phyloP scores from a whole-genome alignment of 2,113 vertebrate genomes.

The Lampris incognitus region DNA sequence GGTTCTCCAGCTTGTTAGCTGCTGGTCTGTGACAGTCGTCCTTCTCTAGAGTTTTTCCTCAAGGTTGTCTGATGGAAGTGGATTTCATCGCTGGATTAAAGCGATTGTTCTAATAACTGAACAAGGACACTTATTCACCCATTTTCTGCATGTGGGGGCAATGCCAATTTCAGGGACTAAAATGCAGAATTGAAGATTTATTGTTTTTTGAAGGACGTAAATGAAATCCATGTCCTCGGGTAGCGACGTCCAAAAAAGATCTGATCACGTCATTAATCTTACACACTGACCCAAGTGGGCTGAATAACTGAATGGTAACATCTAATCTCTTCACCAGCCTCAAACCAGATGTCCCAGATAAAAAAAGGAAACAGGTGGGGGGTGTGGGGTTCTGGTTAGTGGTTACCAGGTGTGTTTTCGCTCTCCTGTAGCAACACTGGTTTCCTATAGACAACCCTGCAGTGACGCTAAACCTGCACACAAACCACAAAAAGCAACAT shows the following conservation, averaged over 20 bases:
- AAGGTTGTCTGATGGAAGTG: conserved; percentile 60
- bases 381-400: conserved; percentile 6
- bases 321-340: not conserved
- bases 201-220: not conserved
- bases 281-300: not conserved
- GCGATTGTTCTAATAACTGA: conserved; percentile 29
- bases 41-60: conserved; percentile 52
- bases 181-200: not conserved
- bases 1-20: conserved; percentile 63
- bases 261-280: conserved; percentile 16
- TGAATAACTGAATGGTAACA: no score
- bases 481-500: conserved; percentile 8
- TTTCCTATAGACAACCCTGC: conserved; percentile 25
- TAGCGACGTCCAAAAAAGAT: conserved; percentile 28
- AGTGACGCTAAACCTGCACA: conserved; percentile 30
- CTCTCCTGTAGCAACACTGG: conserved; percentile 15
- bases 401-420: conserved; percentile 29
- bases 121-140: conserved; percentile 23
- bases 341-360: not conserved
- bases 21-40: conserved; percentile 44
- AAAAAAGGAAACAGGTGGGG: conserved; percentile 16
- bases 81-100: conserved; percentile 62
- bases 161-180: not conserved
- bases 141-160: not conserved
- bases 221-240: conserved; percentile 3